Evolutionary conservation across 2,797 vertebrate species (phyloP), one percentile per base, ranked within the genome.

Genomic region (Hoplostethus mediterraneus): DNA sequence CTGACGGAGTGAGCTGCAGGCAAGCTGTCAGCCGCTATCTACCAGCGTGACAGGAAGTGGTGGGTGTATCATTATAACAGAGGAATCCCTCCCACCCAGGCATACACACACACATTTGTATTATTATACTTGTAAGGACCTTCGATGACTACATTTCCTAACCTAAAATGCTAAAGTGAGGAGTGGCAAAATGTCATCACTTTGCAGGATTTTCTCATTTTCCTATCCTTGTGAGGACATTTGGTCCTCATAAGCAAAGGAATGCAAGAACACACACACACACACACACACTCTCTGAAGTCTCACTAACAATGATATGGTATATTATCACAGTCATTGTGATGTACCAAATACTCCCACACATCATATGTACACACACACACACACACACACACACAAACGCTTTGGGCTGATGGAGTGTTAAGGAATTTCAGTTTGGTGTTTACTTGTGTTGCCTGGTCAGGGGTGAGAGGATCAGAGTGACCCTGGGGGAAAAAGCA

Each of bases 381-480:
- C 21, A 21, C 21, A 21, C 21, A 21, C 21, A 21, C 21, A 21
- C 21, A 21, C 21, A 21, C 1, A 21, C 21, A 21, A 21, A 16
- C 2, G 63, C 73, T 58, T 9, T 17, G 4, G 66, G 75, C 48
- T 75, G 71, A 59, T 44, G 73, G 54, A 73, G 64, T 30, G 54
- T 36, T 58, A 11, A 44, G 71, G 61, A 72, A 80, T 28, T 66
- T 77, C 21, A 71, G 53, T 67, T 54, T 9, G 38, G 66, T 77
- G 68, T 86, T 89, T 79, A 85, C 80, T 73, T n/a, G 64, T 79
- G 51, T 79, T 81, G 44, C 62, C 40, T 25, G 63, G 82, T 77
- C 61, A 77, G 78, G 73, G 74, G 75, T 77, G 80, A 82, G 80
- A 40, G 61, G 74, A 70, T 58, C 52, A 60, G 57, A 56, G 30